Base-by-base conservation (phyloP, 53 echinoderm and acorn worm genomes). In the Luidia sarsii region DNA sequence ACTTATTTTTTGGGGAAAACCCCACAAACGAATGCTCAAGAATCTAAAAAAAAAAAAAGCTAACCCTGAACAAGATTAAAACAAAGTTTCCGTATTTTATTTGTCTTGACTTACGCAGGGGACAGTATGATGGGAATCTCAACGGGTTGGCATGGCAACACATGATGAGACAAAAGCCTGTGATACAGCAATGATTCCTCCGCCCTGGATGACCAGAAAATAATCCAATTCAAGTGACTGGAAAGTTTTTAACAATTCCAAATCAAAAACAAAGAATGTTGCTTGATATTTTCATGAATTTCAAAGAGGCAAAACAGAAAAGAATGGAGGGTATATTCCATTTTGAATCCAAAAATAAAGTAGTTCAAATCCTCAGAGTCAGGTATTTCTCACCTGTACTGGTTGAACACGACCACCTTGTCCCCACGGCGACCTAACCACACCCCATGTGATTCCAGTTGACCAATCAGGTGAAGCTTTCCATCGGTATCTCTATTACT, bases 181-280 rank as follows among this genome's bases (percentile, higher is more conserved):
- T 90, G 82, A 64, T 87, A 92, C 27, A 95, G 85, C 21, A 95
- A 48, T 11, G 75, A 69, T 46, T 95, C 95, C 41, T 95, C 90
- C 7, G 86, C 88, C 46, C 88, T 88, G 64, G 33, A 86, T 7
- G 46, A 41, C 2, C 18, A 32, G 57, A 30, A 74, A 50, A n/a
- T 15, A n/a, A n/a, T n/a, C n/a, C n/a, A n/a, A n/a, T n/a, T n/a
- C n/a, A 7, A 68, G 43, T 37, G 19, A 48, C 3, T 56, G 22
- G 23, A 0, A 22, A 11, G 7, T 3, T 56, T 56, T 22, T 23
- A 23, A 25, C 8, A 56, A 3, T 56, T 23, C 8, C 23, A 2
- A 1, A 62, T 28, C 29, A 62, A 31, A 4, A 32, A 2, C 2
- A 33, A 60, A 60, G 0, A 27, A 0, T 62, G 34, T 0, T 1